Evolutionary conservation across 2,113 vertebrate genomes (phyloP).

Genomic region (Pangasianodon gigas): DNA sequence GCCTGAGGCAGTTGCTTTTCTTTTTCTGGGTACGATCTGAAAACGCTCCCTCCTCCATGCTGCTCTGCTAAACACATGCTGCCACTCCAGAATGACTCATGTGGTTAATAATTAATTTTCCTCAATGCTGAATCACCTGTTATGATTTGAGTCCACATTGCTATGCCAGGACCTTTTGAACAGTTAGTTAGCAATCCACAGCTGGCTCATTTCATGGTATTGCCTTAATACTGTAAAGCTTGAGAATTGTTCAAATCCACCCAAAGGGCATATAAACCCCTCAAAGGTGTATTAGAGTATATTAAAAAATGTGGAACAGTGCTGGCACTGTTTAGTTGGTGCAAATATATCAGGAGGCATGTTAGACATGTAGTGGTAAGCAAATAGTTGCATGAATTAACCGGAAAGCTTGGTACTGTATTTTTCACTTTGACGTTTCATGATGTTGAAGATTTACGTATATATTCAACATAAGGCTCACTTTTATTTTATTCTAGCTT

Average conservation of each 20-base stretch:
- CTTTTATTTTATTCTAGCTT: neutral
- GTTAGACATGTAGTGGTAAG: neutral
- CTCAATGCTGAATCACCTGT: conserved; percentile 40
- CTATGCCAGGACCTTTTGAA: neutral
- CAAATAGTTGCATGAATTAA: neutral
- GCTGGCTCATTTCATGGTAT: neutral
- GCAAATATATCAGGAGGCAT: neutral
- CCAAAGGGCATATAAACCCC: neutral
- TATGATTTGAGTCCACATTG: conserved; percentile 25
- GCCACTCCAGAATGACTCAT: conserved; percentile 33
- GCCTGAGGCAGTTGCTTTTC: conserved; percentile 11
- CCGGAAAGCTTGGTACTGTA: neutral
- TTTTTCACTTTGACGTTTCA: neutral
- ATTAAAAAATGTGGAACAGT: neutral
- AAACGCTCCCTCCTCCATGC: conserved; percentile 30
- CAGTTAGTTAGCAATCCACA: neutral
- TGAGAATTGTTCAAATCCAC: neutral
- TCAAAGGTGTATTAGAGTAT: neutral
- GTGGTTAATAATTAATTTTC: conserved; percentile 39
- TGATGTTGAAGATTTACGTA: neutral
- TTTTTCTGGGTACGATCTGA: conserved; percentile 9
- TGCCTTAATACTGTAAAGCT: neutral
- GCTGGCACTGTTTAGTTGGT: neutral
- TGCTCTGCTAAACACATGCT: conserved; percentile 30
- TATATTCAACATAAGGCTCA: neutral